Base-by-base conservation (phyloP, 64 coral and sea anemone genomes). In the Pocillopora damicornis region DNA sequence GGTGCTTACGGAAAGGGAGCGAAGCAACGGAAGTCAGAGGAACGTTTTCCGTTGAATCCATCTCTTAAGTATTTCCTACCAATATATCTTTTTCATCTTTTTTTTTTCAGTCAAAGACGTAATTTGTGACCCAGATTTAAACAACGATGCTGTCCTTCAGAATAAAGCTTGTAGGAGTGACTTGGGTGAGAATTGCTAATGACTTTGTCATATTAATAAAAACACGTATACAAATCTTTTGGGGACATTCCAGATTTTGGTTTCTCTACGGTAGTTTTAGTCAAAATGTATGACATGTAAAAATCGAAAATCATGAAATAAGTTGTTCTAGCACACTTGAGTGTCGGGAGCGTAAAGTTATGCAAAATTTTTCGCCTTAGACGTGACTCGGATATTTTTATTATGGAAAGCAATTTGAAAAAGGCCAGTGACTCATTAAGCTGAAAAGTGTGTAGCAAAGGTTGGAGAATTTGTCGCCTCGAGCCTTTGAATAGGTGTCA, bases 1-100 rank as follows among this genome's bases (percentile, higher is more conserved):
- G 63, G 35, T 81, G 61, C 79, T 60, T 59, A 81, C 60, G 79
- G 79, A 81, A 81, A 81, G 60, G 79, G 79, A n/a, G 57, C 60
- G 59, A 63, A 16, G 60, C 6, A 16, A 22, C 35, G 20, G 11
- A 18, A 35, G 45, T 36, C 35, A 63, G 16, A 68, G 7, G 61
- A 65, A 65, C 67, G 15, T 18, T 34, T 15, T 11, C 34, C 18
- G 58, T 35, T 77, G 42, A 77, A 45, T 77, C 75, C 12, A 56
- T 56, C 38, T 76, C 9, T 15, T 20, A 57, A 58, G 42, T 45
- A 78, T 17, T 78, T 58, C 10, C 37, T 76, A 3, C 35, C 15
- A 82, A 20, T 42, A 30, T 42, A 15, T 83, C 68, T 83, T 12
- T 35, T 68, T 83, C 45, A 6, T 1, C 1, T 23, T 83, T 63